Percentiles rank a stretch among this genome's conserved stretches.
Conservation (phyloP, 2,888 invertebrate species). For the Cistogaster globosa region DNA sequence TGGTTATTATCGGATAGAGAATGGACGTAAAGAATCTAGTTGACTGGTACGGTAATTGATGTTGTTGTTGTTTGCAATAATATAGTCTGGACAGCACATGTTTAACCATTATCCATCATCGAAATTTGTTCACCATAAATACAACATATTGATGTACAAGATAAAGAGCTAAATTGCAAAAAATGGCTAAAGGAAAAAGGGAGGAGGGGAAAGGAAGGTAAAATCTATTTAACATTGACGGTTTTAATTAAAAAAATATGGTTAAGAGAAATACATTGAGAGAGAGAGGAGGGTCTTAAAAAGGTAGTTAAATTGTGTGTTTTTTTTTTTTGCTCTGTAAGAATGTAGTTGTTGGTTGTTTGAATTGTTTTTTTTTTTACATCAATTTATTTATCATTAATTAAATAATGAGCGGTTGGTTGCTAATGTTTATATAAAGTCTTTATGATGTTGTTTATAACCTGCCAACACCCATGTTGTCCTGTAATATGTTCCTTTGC, state of each 20-base stretch:
- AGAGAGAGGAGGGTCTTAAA: background rate
- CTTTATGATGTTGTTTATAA: slow-evolving; percentile 45
- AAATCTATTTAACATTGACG: slow-evolving; percentile 20
- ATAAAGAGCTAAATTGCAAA: slow-evolving; percentile 39
- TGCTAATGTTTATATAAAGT: slow-evolving; percentile 36
- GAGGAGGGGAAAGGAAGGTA: background rate
- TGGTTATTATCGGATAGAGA: slow-evolving; percentile 4
- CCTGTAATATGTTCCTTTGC: background rate
- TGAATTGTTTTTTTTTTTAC: slow-evolving; percentile 23
- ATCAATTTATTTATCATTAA: slow-evolving; percentile 68
- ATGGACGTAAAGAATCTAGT: slow-evolving; percentile 31
- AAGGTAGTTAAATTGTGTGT: slow-evolving; percentile 42
- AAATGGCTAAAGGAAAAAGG: slow-evolving; percentile 9
- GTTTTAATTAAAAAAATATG: slow-evolving; percentile 12
- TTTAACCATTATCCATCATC: slow-evolving; percentile 64
- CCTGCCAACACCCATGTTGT: slow-evolving; percentile 37
- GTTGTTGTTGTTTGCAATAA: slow-evolving; percentile 61
- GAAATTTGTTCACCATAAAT: slow-evolving; percentile 46
- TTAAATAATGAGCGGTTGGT: slow-evolving; percentile 50
- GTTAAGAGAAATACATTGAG: background rate
- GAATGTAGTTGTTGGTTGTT: background rate
- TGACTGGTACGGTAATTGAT: slow-evolving; percentile 70
- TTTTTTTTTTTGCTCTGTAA: slow-evolving; percentile 2
- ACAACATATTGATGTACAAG: slow-evolving; percentile 67
- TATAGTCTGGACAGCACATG: slow-evolving; percentile 68